Conservation (phyloP, 1,140 invertebrate species). For the Ruditapes philippinarum region DNA sequence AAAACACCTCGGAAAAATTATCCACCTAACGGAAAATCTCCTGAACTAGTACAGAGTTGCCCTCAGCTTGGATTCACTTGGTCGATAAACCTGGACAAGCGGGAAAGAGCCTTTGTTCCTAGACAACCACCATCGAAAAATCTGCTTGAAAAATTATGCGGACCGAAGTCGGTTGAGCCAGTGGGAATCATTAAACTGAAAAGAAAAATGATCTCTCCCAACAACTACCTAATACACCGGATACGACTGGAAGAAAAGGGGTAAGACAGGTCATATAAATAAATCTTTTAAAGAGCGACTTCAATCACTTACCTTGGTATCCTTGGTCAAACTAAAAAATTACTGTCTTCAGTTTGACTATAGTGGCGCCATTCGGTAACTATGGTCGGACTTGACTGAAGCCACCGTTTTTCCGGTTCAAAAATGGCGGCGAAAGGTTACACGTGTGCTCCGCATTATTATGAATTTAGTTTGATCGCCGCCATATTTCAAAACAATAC, state of each 20-base stretch:
- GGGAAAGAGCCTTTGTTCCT: not conserved
- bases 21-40: not conserved
- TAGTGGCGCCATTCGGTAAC: too few relatives aligned
- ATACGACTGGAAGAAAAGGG: not conserved
- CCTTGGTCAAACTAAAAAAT: too few relatives aligned
- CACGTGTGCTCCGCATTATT: too few relatives aligned
- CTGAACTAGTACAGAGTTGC: not conserved
- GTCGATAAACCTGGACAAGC: slow-evolving; percentile 36
- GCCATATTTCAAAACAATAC: too few relatives aligned
- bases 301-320: too few relatives aligned
- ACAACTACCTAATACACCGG: not conserved
- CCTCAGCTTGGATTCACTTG: slow-evolving; percentile 44
- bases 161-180: slow-evolving; percentile 18
- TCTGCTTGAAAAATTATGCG: slow-evolving; percentile 33
- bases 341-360: too few relatives aligned
- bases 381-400: too few relatives aligned
- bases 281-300: too few relatives aligned
- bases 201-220: not conserved
- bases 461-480: too few relatives aligned
- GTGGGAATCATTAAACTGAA: slow-evolving; percentile 5
- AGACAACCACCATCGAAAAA: slow-evolving; percentile 22
- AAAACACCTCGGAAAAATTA: not conserved
- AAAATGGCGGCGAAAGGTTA: too few relatives aligned
- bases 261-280: not conserved
- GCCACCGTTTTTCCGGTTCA: too few relatives aligned